Conservation (phyloP, 2,797 vertebrate genomes). For the Lutjanus argentimaculatus region DNA sequence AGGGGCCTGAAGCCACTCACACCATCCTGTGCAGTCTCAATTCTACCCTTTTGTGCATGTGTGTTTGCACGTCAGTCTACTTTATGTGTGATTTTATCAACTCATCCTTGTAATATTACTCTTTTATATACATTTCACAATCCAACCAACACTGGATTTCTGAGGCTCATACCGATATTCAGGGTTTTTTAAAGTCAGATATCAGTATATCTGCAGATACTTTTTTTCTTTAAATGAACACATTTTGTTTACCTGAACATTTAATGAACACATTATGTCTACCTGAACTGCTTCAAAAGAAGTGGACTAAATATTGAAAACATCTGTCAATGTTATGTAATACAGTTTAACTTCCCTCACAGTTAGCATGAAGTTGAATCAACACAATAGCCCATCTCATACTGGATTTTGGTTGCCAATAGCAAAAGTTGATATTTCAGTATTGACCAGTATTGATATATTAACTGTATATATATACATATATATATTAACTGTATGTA, state of each 20-base stretch:
- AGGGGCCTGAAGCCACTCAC: background rate
- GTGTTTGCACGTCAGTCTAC: background rate
- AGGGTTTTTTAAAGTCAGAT: no score
- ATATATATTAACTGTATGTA: no score
- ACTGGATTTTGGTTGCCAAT: background rate
- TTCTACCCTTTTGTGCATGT: background rate
- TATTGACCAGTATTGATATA: background rate
- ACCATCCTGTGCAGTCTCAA: background rate
- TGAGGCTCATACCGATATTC: background rate
- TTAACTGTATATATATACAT: no score
- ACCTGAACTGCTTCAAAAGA: background rate
- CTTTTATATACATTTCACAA: background rate
- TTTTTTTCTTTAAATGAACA: no score
- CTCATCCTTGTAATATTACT: background rate
- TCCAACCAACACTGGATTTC: background rate
- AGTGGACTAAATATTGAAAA: background rate
- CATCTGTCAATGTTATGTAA: background rate
- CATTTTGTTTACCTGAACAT: no score
- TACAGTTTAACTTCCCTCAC: background rate
- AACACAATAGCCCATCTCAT: background rate
- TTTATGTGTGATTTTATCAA: background rate
- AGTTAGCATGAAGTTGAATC: background rate
- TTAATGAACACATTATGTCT: no score
- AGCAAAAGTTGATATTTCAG: background rate
- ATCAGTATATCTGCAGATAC: background rate